Base-by-base conservation (phyloP, 1,140 invertebrate genomes). In the Drosophila nikananu region DNA sequence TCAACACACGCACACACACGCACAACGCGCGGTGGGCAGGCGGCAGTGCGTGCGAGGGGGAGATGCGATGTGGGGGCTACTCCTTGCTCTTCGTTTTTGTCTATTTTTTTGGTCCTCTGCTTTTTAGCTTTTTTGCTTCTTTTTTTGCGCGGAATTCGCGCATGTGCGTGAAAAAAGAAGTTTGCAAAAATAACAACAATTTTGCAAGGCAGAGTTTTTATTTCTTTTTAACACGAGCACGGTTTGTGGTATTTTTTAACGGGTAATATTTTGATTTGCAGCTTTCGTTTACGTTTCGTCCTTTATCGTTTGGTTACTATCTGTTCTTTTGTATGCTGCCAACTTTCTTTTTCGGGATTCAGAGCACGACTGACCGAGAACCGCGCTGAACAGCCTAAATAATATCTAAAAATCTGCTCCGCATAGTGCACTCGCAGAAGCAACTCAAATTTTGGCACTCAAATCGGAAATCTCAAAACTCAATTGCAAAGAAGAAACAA, bases 321-420 rank as follows among this genome's bases (percentile, higher is more conserved):
- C 49, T 54, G 23, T 25, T 39, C 54, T 27, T 72, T 63, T 35
- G 49, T 2, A 49, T 61, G 51, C 39, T 82, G 76, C 35, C 55
- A 37, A 78, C 51, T 71, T 89, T 81, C 74, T 78, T 89, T 81
- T 86, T 82, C 70, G 82, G 87, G 74, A 73, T 76, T 81, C 87
- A 83, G 91, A 92, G 87, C 81, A 92, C 91, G 80, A 91, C 80
- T 92, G 82, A 92, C 84, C 72, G 54, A 62, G 79, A 65, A 74
- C 70, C 77, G 25, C 80, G 64, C 77, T 86, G 84, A 83, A 60
- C 86, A 55, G 72, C 42, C 59, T 67, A 57, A 91, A 80, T 92
- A 80, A 87, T 92, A 91, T 81, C 77, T 75, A 73, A 87, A 76
- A 92, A 80, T 84, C 74, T 48, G 41, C 80, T 83, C 77, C 80